Base-by-base conservation (phyloP, 2,888 invertebrate species). In the Crossocerus cetratus region DNA sequence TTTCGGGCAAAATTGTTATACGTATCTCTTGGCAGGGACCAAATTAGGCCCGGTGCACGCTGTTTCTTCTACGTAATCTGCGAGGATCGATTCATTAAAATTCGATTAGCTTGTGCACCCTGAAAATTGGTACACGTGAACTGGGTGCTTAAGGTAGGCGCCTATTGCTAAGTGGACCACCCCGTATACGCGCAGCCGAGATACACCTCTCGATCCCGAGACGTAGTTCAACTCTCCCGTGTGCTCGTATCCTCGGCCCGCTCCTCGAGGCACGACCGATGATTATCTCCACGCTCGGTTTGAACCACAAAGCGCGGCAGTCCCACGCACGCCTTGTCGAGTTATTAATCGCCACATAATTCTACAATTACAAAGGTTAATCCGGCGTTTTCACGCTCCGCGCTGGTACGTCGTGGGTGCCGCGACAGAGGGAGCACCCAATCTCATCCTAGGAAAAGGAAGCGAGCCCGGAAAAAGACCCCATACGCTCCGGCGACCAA, bases 331-430 rank as follows among this genome's bases (percentile, higher is more conserved):
- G 83, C 85, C 83, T 85, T 79, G 82, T 82, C 84, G 83, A 81
- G 81, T 87, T 86, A 87, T 87, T 87, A 87, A 87, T 87, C 84
- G 84, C 82, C 85, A 78, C 82, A 84, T 86, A 85, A 87, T 87
- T 86, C 82, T 83, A 84, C 84, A 84, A 86, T 86, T 84, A 84
- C 86, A 84, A 84, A 84, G 86, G 84, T 86, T 84, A 85, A 86
- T 83, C 83, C 83, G 80, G 69, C 82, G 84, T 86, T 87, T 87
- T 87, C 87, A 84, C 86, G 86, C 86, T 86, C 74, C 70, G 78
- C 80, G 83, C 49, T 49, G 32, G 32, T 11, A 32, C 80, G 78
- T 68, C 72, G 77, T 77, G 76, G 77, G 79, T 78, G 81, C 82
- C 68, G 74, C 72, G 80, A 80, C 80, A 77, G 71, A 63, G 59